Evolutionary conservation across 1,140 invertebrate species (phyloP), one percentile per base, ranked within the genome.

Genomic region (Rhizoglyphus robini): DNA sequence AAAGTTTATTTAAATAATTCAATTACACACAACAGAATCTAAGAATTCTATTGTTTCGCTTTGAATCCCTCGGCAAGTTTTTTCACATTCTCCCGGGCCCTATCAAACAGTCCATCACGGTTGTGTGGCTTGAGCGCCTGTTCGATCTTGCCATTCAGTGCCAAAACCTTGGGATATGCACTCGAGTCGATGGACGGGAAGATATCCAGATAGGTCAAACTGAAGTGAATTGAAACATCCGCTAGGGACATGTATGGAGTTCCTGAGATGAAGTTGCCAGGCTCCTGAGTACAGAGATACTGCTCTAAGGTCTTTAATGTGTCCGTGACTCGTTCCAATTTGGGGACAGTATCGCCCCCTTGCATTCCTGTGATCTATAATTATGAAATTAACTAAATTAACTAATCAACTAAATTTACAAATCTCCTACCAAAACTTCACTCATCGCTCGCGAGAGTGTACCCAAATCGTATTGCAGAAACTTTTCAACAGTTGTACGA

Each of bases 381-480:
- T 46, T 3, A 3, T 25, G 20, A 47, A 30, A 49, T 4, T 20
- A 29, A 48, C 47, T 23, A 46, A 32, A 27, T 32, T 13, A 60
- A 3, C 25, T 32, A 13, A 30, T 13, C 47, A 13, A 31, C 30
- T 25, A 15, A 60, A 13, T 2, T 11, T 18, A 47, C 34, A 63
- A n/a, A n/a, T n/a, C n/a, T n/a, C 63, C 51, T 48, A 64, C 63
- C 54, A 46, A n/a, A 49, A 25, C 67, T 13, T 67, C 67, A 1
- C 13, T 31, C 25, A 57, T 41, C 23, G 65, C 48, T 25, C 36
- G 48, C 36, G 58, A 68, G 4, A 70, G 54, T 1, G 63, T 65
- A 8, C 82, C 83, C 69, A 82, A 73, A 70, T 88, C 86, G 73
- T 88, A 90, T 70, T 83, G 61, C 32, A 89, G 74, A 65, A 84